Evolutionary conservation across 2,888 invertebrate species (phyloP).

Genomic region (Trachelus tabidus): DNA sequence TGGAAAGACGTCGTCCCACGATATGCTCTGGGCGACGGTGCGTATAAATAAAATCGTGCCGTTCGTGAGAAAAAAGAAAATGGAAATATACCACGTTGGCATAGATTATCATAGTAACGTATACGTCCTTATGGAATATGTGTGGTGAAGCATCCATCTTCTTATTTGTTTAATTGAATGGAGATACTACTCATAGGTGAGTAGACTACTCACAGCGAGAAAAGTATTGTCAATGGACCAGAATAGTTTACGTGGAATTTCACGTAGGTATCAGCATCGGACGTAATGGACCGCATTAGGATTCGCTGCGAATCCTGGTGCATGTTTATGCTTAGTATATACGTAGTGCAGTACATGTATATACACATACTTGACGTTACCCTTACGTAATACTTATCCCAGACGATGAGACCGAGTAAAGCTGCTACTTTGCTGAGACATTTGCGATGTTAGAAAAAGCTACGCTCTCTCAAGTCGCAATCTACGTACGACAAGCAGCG

Average conservation of each 20-base stretch:
- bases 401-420: not conserved
- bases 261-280: not conserved
- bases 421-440: no score
- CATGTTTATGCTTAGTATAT: not conserved
- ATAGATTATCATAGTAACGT: not conserved
- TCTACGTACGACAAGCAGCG: no score
- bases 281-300: not conserved
- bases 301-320: not conserved
- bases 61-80: not conserved
- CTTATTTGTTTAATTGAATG: not conserved
- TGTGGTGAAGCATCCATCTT: not conserved
- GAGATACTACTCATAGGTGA: not conserved
- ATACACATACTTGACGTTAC: no score
- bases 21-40: constrained; percentile 36
- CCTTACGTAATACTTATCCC: not conserved
- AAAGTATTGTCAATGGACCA: not conserved
- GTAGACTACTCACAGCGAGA: no score
- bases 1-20: constrained; percentile 71
- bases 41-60: not conserved
- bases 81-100: not conserved
- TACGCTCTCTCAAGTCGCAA: no score
- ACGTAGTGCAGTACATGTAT: no score
- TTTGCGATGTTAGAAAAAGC: no score
- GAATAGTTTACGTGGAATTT: not conserved
- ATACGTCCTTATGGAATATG: not conserved